Evolutionary conservation across 2,888 invertebrate genomes (phyloP).

Genomic region (Microplitis deprimator): DNA sequence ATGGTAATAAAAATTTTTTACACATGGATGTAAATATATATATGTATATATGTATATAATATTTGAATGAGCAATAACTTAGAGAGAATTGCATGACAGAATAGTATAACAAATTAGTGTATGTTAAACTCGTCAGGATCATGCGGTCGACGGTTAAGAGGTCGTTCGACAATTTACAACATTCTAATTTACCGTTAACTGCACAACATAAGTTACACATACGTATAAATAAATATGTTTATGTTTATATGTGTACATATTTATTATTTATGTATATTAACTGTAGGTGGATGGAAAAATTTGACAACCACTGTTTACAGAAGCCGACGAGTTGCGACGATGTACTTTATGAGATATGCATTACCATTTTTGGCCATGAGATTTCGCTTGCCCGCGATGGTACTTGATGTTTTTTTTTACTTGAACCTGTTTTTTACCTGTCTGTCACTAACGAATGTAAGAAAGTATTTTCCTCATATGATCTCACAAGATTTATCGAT

Average conservation of each 20-base stretch:
- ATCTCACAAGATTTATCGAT: background rate
- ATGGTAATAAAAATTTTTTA: background rate
- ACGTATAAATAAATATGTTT: background rate
- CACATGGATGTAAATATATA: background rate
- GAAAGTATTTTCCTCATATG: conserved; percentile 1
- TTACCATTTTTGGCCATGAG: conserved; percentile 49
- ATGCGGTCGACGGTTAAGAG: conserved; percentile 43
- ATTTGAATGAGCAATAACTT: background rate
- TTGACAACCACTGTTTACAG: conserved; percentile 42
- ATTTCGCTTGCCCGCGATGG: background rate
- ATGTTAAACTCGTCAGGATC: conserved; percentile 14
- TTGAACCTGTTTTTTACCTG: conserved; percentile 4
- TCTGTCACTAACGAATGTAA: background rate
- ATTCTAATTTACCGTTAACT: conserved; percentile 60
- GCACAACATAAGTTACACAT: conserved; percentile 1
- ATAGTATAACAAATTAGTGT: conserved; percentile 1
- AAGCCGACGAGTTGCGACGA: conserved; percentile 10
- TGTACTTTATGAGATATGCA: conserved; percentile 32
- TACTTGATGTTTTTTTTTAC: conserved; percentile 16
- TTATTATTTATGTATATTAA: background rate
- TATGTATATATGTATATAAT: background rate
- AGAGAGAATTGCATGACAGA: background rate
- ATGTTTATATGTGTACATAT: conserved; percentile 12
- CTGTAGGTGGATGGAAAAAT: conserved; percentile 24
- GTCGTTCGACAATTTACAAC: conserved; percentile 49